phyloP scores from a whole-genome alignment of 1,140 invertebrate species.

The Galleria mellonella region DNA sequence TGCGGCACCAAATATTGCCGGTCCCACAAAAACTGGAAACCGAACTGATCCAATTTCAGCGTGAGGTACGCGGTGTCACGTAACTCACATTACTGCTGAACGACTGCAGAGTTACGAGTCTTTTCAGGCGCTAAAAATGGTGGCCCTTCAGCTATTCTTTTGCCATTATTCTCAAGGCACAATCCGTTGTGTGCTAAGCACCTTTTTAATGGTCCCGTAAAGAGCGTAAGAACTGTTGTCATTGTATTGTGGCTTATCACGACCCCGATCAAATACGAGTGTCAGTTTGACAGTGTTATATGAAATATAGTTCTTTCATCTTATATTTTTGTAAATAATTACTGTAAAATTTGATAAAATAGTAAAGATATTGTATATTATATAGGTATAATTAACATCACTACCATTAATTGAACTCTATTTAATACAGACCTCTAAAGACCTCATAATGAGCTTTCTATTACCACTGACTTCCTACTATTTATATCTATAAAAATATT shows the following conservation, averaged over 20 bases:
- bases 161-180: slow-evolving; percentile 34
- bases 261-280: too few relatives aligned
- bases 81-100: slow-evolving; percentile 33
- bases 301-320: too few relatives aligned
- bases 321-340: too few relatives aligned
- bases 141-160: slow-evolving; percentile 36
- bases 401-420: too few relatives aligned
- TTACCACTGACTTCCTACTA: too few relatives aligned
- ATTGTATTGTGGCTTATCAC: slow-evolving; percentile 25
- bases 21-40: slow-evolving; percentile 10
- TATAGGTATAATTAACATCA: too few relatives aligned
- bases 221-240: slow-evolving; percentile 27
- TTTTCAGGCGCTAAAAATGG: slow-evolving; percentile 39
- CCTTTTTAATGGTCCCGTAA: slow-evolving; percentile 38
- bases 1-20: slow-evolving; percentile 13
- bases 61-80: slow-evolving; percentile 23
- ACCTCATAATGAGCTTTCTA: too few relatives aligned
- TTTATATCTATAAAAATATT: too few relatives aligned
- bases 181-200: slow-evolving; percentile 38
- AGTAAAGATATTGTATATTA: too few relatives aligned
- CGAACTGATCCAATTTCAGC: slow-evolving; percentile 16
- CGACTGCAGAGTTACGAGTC: slow-evolving; percentile 34
- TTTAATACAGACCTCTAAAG: too few relatives aligned
- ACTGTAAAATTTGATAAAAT: too few relatives aligned
- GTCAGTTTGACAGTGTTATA: too few relatives aligned